phyloP scores from a whole-genome alignment of 1,140 invertebrate species.

The Drosophila pachea region DNA sequence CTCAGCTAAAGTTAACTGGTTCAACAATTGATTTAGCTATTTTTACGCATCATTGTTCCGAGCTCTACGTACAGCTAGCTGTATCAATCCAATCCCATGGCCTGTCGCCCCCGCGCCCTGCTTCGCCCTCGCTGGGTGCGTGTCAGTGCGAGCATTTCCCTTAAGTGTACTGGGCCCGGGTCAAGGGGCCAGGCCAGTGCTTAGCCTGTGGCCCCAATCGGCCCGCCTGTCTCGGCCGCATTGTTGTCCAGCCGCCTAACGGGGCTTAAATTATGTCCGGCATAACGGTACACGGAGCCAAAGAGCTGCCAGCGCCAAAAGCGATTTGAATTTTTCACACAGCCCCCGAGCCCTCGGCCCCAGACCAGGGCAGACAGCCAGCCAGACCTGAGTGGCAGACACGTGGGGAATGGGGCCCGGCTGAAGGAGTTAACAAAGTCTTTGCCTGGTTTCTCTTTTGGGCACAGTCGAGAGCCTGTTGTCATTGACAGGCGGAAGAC shows the following conservation, averaged over 20 bases:
- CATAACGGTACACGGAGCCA: slow-evolving; percentile 58
- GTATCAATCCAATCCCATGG: too few species aligned
- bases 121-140: too few species aligned
- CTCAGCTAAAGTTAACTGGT: too few species aligned
- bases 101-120: too few species aligned
- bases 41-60: too few species aligned
- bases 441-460: slow-evolving; percentile 51
- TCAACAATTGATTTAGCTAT: too few species aligned
- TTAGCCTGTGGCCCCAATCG: slow-evolving; percentile 59
- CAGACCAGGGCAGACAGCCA: slow-evolving; percentile 24
- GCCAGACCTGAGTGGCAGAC: not conserved
- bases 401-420: not conserved
- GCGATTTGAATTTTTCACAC: slow-evolving; percentile 73
- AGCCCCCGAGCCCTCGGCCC: slow-evolving; percentile 31
- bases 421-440: slow-evolving; percentile 63
- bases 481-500: slow-evolving; percentile 67
- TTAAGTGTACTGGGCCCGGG: slow-evolving; percentile 55
- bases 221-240: slow-evolving; percentile 2
- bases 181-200: slow-evolving; percentile 64
- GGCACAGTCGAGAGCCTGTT: slow-evolving; percentile 63
- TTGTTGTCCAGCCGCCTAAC: slow-evolving; percentile 47
- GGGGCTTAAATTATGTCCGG: slow-evolving; percentile 73
- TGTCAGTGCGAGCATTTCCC: slow-evolving; percentile 50
- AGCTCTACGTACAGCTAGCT: too few species aligned
- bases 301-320: slow-evolving; percentile 50